These are phyloP conservation scores for Yponomeuta cagnagella DNA, from an alignment of 2,888 invertebrate species.

Conservation along the genomic window DNA sequence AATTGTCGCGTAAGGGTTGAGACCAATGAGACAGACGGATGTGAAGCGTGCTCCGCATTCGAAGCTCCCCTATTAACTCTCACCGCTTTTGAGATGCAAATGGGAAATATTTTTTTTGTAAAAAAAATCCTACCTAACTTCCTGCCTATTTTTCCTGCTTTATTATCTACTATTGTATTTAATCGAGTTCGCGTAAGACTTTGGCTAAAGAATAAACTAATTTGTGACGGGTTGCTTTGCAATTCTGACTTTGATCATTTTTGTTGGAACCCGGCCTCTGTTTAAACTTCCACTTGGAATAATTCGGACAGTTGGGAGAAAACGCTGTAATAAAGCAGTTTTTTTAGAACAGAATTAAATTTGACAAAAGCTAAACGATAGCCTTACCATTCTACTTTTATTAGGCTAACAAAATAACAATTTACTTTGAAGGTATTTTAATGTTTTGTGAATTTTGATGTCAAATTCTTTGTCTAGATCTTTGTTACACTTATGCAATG, in stretches of 20 bases:
- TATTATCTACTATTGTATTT: constrained; percentile 7
- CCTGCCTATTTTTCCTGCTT: not conserved
- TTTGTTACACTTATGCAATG: no score
- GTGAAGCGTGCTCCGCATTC: constrained; percentile 62
- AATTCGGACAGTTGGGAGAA: constrained; percentile 1
- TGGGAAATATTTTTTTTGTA: constrained; percentile 51
- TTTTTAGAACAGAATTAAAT: not conserved
- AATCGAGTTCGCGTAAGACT: constrained; percentile 5
- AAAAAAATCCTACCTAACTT: not conserved
- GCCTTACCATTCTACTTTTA: no score
- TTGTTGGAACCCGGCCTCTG: not conserved
- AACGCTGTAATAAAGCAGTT: not conserved
- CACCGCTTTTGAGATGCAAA: constrained; percentile 72
- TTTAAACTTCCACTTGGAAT: not conserved
- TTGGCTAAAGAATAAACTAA: not conserved
- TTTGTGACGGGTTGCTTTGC: constrained; percentile 14
- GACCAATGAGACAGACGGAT: constrained; percentile 48
- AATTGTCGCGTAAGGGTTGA: constrained; percentile 60
- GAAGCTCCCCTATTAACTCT: constrained; percentile 62
- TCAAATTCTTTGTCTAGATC: no score
- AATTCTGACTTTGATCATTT: constrained; percentile 3
- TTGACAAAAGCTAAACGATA: no score
- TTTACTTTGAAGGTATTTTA: no score
- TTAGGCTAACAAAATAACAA: no score
- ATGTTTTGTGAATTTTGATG: no score